Evolutionary conservation across 2,888 invertebrate genomes (phyloP).

Genomic region (Xanthorhoe spadicearia): DNA sequence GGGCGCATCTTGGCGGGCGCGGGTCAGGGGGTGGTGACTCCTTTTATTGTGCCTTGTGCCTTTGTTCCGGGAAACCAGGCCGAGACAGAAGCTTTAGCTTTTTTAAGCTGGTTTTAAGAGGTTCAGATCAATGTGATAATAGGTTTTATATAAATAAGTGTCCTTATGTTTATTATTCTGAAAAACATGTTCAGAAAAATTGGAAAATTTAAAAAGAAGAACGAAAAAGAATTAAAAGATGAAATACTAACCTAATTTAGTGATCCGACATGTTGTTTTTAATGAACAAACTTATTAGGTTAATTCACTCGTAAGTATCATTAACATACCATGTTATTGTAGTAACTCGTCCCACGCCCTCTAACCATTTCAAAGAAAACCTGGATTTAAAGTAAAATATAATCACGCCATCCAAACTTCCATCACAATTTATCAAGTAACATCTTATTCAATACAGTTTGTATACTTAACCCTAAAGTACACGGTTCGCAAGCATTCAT

Average conservation of each 20-base stretch:
- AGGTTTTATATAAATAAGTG: no score
- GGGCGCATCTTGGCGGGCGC: constrained; percentile 36
- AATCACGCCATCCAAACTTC: constrained; percentile 8
- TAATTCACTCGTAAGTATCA: no score
- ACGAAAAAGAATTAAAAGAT: no score
- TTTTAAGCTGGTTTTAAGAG: background rate
- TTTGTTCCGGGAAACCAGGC: constrained; percentile 55
- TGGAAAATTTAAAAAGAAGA: no score
- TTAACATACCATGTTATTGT: no score
- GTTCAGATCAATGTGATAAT: no score
- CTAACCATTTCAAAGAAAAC: background rate
- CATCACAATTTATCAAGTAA: constrained; percentile 50
- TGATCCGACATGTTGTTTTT: no score
- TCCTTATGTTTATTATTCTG: no score
- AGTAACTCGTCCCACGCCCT: background rate
- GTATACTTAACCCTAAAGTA: constrained; percentile 65
- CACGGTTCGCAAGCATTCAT: constrained; percentile 58
- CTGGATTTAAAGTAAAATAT: background rate
- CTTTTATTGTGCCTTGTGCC: constrained; percentile 59
- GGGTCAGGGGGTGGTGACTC: constrained; percentile 39
- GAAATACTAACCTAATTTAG: no score
- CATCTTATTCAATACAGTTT: constrained; percentile 68
- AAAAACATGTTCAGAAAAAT: no score
- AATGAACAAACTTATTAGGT: no score
- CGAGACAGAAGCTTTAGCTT: background rate